A percentile compares a stretch with the other conserved stretches of the same genome.
phyloP scores from a whole-genome alignment of 1,140 invertebrate genomes.

The Hyles vespertilio region DNA sequence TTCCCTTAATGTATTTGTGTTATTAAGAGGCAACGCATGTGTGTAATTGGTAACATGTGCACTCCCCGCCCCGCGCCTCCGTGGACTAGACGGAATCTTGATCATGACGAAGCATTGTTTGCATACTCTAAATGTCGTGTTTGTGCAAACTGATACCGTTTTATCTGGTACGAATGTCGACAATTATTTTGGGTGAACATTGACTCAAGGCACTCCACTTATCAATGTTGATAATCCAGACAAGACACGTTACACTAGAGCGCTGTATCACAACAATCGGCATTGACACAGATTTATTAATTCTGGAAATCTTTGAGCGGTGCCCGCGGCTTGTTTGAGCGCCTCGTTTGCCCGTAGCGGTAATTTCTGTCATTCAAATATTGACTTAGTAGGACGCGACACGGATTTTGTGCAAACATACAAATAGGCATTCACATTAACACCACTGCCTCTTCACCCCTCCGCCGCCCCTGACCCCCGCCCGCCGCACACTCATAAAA shows the following conservation, averaged over 20 bases:
- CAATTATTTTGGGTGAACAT: constrained; percentile 62
- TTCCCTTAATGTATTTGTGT: no score
- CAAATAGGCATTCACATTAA: constrained; percentile 68
- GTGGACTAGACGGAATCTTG: constrained; percentile 40
- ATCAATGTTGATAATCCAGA: constrained; percentile 51
- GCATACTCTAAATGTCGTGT: constrained; percentile 63
- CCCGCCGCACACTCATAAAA: constrained; percentile 28
- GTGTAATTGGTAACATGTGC: not conserved
- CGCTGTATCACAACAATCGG: constrained; percentile 28
- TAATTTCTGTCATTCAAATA: constrained; percentile 66
- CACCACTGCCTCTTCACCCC: constrained; percentile 25
- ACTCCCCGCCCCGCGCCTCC: no score
- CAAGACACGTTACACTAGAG: constrained; percentile 34
- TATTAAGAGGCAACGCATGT: not conserved
- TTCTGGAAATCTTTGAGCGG: constrained; percentile 1
- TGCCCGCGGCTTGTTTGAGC: constrained; percentile 15
- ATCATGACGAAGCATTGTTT: constrained; percentile 57
- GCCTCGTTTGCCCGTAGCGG: constrained; percentile 65
- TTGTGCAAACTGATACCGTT: constrained; percentile 54
- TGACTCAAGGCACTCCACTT: constrained; percentile 56
- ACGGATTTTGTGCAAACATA: constrained; percentile 68
- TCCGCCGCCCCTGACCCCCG: constrained; percentile 9
- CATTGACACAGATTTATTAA: constrained; percentile 32
- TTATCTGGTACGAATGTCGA: constrained; percentile 46
- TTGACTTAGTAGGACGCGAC: constrained; percentile 68